These are phyloP conservation scores for Lomographa bimaculata DNA, from an alignment of 2,888 invertebrate species.

Conservation along the genomic window DNA sequence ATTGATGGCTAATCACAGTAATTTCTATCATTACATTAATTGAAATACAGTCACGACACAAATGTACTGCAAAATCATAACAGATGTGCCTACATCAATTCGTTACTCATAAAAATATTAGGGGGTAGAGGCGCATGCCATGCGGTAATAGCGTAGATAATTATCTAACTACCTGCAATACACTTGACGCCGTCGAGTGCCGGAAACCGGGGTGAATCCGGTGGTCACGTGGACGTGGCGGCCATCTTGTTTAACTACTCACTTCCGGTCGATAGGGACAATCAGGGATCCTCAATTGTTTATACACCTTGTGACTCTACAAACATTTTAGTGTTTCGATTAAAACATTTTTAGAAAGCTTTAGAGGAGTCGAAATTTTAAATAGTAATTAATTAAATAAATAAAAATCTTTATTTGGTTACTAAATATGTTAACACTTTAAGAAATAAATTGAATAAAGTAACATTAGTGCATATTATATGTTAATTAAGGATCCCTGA, in stretches of 20 bases:
- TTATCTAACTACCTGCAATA: constrained; percentile 74
- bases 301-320: constrained; percentile 6
- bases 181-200: constrained; percentile 76
- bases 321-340: no score
- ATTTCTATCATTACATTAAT: constrained; percentile 5
- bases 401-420: no score
- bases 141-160: constrained; percentile 58
- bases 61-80: constrained; percentile 53
- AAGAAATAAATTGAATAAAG: no score
- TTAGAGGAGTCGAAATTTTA: no score
- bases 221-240: constrained; percentile 70
- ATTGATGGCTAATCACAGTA: constrained; percentile 13
- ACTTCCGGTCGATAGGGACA: constrained; percentile 67
- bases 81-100: constrained; percentile 65
- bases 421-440: no score
- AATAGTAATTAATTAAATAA: no score
- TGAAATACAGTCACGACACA: constrained; percentile 5
- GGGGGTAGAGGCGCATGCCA: constrained; percentile 36
- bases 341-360: no score
- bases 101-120: constrained; percentile 55
- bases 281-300: constrained; percentile 60
- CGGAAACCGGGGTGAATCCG: constrained; percentile 80
- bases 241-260: constrained; percentile 78
- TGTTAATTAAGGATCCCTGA: no score
- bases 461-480: no score